Conservation (phyloP, 1,140 invertebrate species). For the Chironomus tepperi region DNA sequence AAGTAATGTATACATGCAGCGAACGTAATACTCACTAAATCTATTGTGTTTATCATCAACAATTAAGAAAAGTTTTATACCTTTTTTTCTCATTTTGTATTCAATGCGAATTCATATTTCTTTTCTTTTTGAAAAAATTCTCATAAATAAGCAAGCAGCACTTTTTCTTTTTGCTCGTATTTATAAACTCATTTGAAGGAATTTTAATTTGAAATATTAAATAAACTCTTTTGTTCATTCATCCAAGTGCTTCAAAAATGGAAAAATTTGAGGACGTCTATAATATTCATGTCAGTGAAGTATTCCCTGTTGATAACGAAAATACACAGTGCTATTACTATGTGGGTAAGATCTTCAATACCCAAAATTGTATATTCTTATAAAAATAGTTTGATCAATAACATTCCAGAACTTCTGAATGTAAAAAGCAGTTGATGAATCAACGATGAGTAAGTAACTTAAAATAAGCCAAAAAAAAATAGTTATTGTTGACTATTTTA, state of each 20-base stretch:
- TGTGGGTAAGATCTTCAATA: not conserved
- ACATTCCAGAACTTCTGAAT: not conserved
- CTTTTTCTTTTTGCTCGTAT: not conserved
- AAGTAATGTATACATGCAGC: not conserved
- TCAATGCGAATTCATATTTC: not conserved
- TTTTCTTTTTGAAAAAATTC: not conserved
- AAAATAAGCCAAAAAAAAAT: too few species aligned
- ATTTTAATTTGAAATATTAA: not conserved
- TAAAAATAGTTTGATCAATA: not conserved
- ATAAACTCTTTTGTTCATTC: not conserved
- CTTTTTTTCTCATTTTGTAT: slow-evolving; percentile 2
- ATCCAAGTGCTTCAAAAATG: not conserved
- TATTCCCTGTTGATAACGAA: not conserved
- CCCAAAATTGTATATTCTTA: not conserved
- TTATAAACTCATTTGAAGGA: not conserved
- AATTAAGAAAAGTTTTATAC: not conserved
- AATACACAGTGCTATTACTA: too few species aligned
- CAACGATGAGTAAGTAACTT: not conserved
- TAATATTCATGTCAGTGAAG: too few species aligned
- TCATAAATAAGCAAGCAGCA: not conserved
- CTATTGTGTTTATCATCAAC: not conserved
- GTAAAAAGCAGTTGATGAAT: not conserved
- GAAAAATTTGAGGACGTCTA: too few species aligned
- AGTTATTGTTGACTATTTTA: not conserved
- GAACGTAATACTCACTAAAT: not conserved